These are phyloP conservation scores for Piezodorus guildinii DNA, from an alignment of 1,140 invertebrate genomes.

Conservation along the genomic window DNA sequence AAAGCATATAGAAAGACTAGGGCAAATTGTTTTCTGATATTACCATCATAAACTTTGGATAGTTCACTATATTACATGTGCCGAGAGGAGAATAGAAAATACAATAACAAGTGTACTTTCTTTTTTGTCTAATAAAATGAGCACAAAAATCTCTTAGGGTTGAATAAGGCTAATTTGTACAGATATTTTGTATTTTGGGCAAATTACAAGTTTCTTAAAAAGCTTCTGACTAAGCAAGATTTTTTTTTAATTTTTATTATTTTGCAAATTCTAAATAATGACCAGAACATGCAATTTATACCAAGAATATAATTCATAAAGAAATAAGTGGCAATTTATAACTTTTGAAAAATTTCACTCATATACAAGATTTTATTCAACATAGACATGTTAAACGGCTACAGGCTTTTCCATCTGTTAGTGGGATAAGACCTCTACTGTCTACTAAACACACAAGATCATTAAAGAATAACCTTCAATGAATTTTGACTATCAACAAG, in stretches of 20 bases:
- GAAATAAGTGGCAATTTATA: too few relatives aligned
- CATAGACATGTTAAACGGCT: background rate
- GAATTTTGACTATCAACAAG: constrained; percentile 13
- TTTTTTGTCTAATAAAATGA: constrained; percentile 1
- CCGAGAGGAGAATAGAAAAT: constrained; percentile 7
- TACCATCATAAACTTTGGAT: background rate
- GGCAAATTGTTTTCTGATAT: background rate
- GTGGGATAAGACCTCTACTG: constrained; percentile 13
- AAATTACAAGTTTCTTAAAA: background rate
- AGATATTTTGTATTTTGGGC: background rate
- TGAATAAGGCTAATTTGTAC: constrained; percentile 13
- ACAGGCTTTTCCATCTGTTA: constrained; percentile 12
- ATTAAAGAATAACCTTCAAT: constrained; percentile 8
- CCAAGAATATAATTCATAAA: too few relatives aligned
- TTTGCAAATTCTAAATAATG: background rate
- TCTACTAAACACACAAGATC: constrained; percentile 15
- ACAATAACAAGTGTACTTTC: constrained; percentile 1
- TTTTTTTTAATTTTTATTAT: background rate
- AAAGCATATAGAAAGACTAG: constrained; percentile 14
- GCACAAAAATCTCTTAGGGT: constrained; percentile 13
- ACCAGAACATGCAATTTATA: background rate
- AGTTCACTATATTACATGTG: constrained; percentile 7
- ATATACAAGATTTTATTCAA: too few relatives aligned
- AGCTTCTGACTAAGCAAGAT: background rate
- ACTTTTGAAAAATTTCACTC: too few relatives aligned